Percentiles rank a stretch among this genome's conserved stretches.
These are phyloP conservation scores for Tridacna crocea DNA, from an alignment of 2,888 invertebrate species.

Conservation along the genomic window DNA sequence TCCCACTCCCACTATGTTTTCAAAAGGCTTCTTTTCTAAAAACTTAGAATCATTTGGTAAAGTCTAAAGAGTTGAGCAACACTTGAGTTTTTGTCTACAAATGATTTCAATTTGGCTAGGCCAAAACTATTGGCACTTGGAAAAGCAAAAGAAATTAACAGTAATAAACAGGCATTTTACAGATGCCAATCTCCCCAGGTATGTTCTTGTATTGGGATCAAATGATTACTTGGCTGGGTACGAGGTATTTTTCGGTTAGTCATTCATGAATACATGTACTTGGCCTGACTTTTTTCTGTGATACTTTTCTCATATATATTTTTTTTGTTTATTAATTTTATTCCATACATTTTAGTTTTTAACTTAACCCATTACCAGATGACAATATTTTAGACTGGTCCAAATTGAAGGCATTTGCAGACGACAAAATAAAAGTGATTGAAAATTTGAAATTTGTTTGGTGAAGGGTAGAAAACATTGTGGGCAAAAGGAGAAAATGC, in stretches of 20 bases:
- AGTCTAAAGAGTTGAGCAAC: background rate
- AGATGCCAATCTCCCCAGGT: background rate
- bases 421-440: too few species aligned
- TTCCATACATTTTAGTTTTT: too few species aligned
- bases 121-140: background rate
- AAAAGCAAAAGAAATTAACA: background rate
- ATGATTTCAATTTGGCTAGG: background rate
- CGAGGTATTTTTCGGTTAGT: slow-evolving; percentile 12
- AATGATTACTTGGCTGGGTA: slow-evolving; percentile 23
- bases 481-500: too few species aligned
- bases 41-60: background rate
- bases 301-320: background rate
- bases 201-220: slow-evolving; percentile 11
- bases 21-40: too few species aligned
- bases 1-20: background rate
- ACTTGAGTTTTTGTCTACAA: too few species aligned
- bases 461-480: too few species aligned
- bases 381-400: too few species aligned
- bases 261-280: slow-evolving; percentile 13
- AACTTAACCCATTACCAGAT: too few species aligned
- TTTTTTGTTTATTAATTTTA: too few species aligned
- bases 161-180: background rate
- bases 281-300: background rate
- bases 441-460: too few species aligned
- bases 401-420: too few species aligned